Percentiles rank a stretch among this genome's conserved stretches.
These are phyloP conservation scores for Crenichthys baileyi DNA, from an alignment of 2,797 vertebrate genomes.

Conservation along the genomic window DNA sequence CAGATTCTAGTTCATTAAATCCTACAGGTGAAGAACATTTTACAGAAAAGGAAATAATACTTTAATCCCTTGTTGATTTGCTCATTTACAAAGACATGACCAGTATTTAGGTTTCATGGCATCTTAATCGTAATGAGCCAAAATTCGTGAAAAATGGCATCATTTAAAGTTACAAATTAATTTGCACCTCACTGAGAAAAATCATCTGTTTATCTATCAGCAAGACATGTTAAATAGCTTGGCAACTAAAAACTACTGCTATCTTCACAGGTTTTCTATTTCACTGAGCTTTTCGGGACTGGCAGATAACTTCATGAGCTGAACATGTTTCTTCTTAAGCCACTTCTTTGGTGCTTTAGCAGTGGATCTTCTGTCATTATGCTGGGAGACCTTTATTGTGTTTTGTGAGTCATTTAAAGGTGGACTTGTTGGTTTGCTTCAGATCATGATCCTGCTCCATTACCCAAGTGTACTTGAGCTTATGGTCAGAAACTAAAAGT, in stretches of 20 bases:
- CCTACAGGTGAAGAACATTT: neutral
- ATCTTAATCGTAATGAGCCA: neutral
- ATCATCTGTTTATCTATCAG: neutral
- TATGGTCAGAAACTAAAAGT: neutral
- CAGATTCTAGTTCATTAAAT: neutral
- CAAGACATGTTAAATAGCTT: neutral
- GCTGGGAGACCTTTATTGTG: neutral
- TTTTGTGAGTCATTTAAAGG: neutral
- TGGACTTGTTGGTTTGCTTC: neutral
- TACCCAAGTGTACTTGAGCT: neutral
- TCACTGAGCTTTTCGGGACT: neutral
- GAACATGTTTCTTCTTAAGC: neutral
- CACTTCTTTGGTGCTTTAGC: neutral
- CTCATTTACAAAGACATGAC: neutral
- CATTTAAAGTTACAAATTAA: neutral
- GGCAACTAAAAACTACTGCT: neutral
- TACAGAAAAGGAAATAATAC: neutral
- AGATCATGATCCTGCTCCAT: neutral
- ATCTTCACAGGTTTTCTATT: neutral
- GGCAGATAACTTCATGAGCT: no score
- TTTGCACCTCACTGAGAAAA: neutral
- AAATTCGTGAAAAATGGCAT: neutral
- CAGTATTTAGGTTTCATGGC: neutral
- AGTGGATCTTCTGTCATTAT: neutral
- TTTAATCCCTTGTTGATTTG: neutral